Base-by-base conservation (phyloP, 2,888 invertebrate genomes). In the Keiferia lycopersicella region DNA sequence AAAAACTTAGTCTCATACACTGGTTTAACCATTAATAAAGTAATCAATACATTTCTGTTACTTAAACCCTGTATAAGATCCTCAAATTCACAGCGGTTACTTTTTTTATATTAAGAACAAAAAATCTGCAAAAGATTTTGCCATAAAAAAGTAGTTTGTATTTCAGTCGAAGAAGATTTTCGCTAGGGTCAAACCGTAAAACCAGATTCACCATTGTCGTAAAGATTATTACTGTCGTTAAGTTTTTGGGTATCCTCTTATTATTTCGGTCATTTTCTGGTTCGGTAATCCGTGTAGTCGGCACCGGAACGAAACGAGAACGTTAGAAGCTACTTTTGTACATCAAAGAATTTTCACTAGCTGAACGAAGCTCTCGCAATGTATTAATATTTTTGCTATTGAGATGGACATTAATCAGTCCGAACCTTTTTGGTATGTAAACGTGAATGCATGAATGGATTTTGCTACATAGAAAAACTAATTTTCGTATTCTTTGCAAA, bases 261-360 rank as follows among this genome's bases (percentile, higher is more conserved):
- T 45, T 45, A 45, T 45, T 30, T 20, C 53, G n/a, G 7, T 16
- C 18, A 30, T 56, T 56, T 56, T 56, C 34, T 56, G 34, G 16
- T 56, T 34, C 34, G 56, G 34, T 34, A 26, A 16, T 34, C 34
- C 11, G 34, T 6, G 53, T 8, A 22, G 6, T 30, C 56, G 30
- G 34, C 34, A 16, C 30, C 56, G 56, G 53, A 26, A 56, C 56
- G 56, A 56, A 26, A 26, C n/a, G n/a, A n/a, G 56, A 30, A 56
- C 34, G 2, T 56, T 56, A 11, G 56, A 34, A 56, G 56, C 56
- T 56, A 56, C 34, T 56, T 34, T 34, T 16, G 8, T n/a, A 34
- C n/a, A n/a, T 56, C 34, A 56, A 56, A 56, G 22, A 51, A 6
- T 20, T 12, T 51, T 12, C 10, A 12, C 34, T 34, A 34, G 34